Evolutionary conservation across 2,888 invertebrate species (phyloP), one percentile per base, ranked within the genome.

Genomic region (Torymus auratus): DNA sequence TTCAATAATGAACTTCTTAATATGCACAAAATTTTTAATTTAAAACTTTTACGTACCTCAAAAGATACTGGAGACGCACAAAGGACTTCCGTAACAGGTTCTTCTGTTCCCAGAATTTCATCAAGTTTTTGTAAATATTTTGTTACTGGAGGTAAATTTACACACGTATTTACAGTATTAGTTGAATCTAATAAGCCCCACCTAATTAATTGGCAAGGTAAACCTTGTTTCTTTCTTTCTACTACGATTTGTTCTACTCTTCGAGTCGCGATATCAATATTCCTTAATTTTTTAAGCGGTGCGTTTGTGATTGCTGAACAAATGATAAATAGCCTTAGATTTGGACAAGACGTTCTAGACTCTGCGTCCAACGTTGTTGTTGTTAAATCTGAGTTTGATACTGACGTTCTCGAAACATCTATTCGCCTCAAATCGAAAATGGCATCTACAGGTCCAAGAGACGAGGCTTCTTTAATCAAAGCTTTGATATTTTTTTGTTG

Each of bases 401-500:
- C 52, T 11, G 28, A 4, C 1, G 58, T 50, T 14, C n/a, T 75
- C 1, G 23, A 61, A 12, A n/a, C 2, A 10, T 67, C 28, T 10
- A 73, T 67, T 56, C 80, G 68, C 17, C 76, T 79, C 3, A 84
- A 75, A 68, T 84, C 83, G 17, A 85, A 84, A 52, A 85, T 78
- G 1, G 72, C 83, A 11, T 84, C 83, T 0, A 84, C 69, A 58
- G 71, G 23, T 10, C 80, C 83, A 3, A 84, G 17, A 17, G 74
- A 68, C 1, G 60, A 65, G 1, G 82, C 78, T 60, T 84, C 82
- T 60, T 83, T 81, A 1, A 84, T 56, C n/a, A 84, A 73, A 0
- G 17, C 13, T 17, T 81, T 80, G 1, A 83, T 71, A 55, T 78
- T 83, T 55, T 83, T 78, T 67, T 55, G 64, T 0, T 73, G 62